Base-by-base conservation (phyloP, 2,888 invertebrate species). In the Lepidocyrtoides sp. region DNA sequence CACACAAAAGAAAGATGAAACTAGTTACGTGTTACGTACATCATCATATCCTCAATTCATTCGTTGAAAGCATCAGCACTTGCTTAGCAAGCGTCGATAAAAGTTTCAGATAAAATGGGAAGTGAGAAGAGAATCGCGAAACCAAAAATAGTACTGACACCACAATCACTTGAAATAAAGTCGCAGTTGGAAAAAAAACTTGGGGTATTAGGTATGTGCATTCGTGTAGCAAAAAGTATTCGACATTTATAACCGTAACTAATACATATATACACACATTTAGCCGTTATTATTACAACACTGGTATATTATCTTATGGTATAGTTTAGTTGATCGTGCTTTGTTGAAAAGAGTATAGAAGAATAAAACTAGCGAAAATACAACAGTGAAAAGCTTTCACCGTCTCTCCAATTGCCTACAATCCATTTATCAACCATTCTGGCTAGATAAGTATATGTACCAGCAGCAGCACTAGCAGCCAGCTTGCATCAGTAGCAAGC, bases 311-410 rank as follows among this genome's bases (percentile, higher is more conserved):
- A n/a, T n/a, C n/a, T n/a, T n/a, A n/a, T n/a, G 14, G 41, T 14
- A 4, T 8, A 41, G 69, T 69, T 36, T 10, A 12, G 20, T 20
- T 72, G 20, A 29, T 72, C 69, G 69, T 41, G 41, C 20, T 36
- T 8, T 4, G 36, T n/a, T n/a, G 10, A 69, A 36, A 36, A 1
- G 66, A 0, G 36, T 36, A 72, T 72, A 10, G 10, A 20, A 72
- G 41, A 23, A 10, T 20, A 20, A 72, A 72, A 72, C 26, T 8
- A 29, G 77, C n/a, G 77, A 77, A 77, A 77, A 32, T 29, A 77
- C 77, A 51, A 77, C 77, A 77, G 48, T 51, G 77, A 51, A 77
- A 77, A 77, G 77, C 77, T 77, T 77, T 77, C 77, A 77, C 77
- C 77, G 32, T 51, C 51, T 77, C 51, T 54, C 77, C 23, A 77